Base-by-base conservation (phyloP, 2,888 invertebrate species). In the Leuctra nigra region DNA sequence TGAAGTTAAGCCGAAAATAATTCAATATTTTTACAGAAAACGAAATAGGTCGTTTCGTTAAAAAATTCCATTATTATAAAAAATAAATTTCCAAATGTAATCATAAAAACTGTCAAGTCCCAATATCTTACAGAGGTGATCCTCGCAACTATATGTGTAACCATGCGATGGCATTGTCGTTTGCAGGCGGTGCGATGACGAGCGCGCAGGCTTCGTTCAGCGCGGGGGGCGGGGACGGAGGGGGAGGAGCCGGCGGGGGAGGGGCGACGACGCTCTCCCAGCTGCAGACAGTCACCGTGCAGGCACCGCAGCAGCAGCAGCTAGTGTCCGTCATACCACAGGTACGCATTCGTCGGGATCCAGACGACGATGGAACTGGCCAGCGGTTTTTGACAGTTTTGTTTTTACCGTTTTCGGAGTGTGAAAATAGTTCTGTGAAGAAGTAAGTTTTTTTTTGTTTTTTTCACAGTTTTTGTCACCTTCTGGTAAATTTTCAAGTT, bases 281-380 rank as follows among this genome's bases (percentile, higher is more conserved):
- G 7, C 33, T n/a, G 20, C 3, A 4, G 22, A 20, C 18, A 13
- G 18, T 4, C 18, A 41, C 20, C 81, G 54, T 75, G 81, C 59
- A 76, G 79, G 68, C 77, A 78, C 70, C 77, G 77, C 61, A 77
- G 77, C 23, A 68, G 73, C 38, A 66, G 73, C 0, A 74, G 78
- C 58, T 72, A 72, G 48, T 77, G 77, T 68, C 78, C 78, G 69
- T 75, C 78, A 68, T 66, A 70, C 69, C 67, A 71, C 72, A 66
- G 72, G 29, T 29, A 11, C 29, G 29, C 29, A 7, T 11, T 29
- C 61, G 69, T 70, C 60, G 54, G 38, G 9, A 4, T 38, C 13
- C 9, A 4, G 9, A 4, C 11, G 4, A 38, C 14, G 38, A 14
- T 38, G 38, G 38, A 38, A 14, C 4, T 38, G 4, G 29, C 11